A percentile compares a stretch with the other conserved stretches of the same genome.
Evolutionary conservation across 2,888 invertebrate genomes (phyloP).

Genomic region (Venustoraphidia nigricollis): DNA sequence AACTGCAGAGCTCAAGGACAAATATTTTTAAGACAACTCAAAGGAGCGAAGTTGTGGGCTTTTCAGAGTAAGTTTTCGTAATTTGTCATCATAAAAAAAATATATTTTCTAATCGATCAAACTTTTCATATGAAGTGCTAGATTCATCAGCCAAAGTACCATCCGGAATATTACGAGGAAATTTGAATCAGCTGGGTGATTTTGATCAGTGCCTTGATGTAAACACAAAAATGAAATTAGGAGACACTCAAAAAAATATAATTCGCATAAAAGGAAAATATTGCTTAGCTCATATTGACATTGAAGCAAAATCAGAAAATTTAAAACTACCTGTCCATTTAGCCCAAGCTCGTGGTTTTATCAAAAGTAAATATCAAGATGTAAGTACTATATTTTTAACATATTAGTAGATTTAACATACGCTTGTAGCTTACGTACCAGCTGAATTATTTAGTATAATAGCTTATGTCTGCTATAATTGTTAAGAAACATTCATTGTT

Average conservation of each 20-base stretch:
- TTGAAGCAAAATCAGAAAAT: constrained; percentile 38
- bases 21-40: constrained; percentile 49
- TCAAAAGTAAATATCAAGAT: constrained; percentile 47
- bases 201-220: constrained; percentile 48
- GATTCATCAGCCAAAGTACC: constrained; percentile 57
- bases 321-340: constrained; percentile 46
- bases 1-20: constrained; percentile 54
- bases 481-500: too few relatives aligned
- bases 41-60: constrained; percentile 54
- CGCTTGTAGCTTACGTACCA: too few relatives aligned
- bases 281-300: constrained; percentile 48
- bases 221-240: constrained; percentile 39
- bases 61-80: constrained; percentile 45
- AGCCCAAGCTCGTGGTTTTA: constrained; percentile 45
- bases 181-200: constrained; percentile 55
- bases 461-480: too few relatives aligned
- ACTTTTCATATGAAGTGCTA: constrained; percentile 36
- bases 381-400: constrained; percentile 22
- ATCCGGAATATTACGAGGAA: constrained; percentile 50
- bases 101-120: not conserved
- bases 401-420: too few relatives aligned
- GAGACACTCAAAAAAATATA: constrained; percentile 38
- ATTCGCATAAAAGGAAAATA: constrained; percentile 52
- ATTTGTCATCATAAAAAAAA: not conserved
- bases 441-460: too few relatives aligned